Evolutionary conservation across 2,888 invertebrate genomes (phyloP), one percentile per base, ranked within the genome.

Genomic region (Cyaniris semiargus): DNA sequence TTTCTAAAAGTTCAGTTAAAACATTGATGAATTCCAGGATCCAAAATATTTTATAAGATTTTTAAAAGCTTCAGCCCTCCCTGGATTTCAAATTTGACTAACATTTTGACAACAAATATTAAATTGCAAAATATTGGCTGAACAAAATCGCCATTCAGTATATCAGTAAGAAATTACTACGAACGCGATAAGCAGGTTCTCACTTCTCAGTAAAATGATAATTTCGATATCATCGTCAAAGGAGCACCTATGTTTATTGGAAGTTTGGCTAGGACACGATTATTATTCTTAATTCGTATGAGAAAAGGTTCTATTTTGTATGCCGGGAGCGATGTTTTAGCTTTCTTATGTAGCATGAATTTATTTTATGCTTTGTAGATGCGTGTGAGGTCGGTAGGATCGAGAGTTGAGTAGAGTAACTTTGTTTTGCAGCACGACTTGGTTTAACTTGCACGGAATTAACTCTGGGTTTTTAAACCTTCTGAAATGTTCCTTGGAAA

Each of bases 291-390:
- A 21, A 18, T 23, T 74, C 66, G 27, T 31, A 27, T 27, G 27
- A 15, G 23, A 48, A 74, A 74, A 74, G 74, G 74, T 53, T 74
- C 74, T 74, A 27, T 74, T 48, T 53, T 74, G 74, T 74, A 74
- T 53, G 21, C 44, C 48, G 27, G 74, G 53, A 66, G 66, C 48
- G 8, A 74, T 53, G 38, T 74, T 53, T 53, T 53, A 38, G 74
- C 74, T 74, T 74, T 23, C 7, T 72, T 72, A n/a, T 53, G 53
- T 53, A 23, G 74, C 74, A 74, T 74, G 74, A 74, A 53, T 23
- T 74, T 44, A 74, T 74, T 74, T 74, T 74, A 53, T 53, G 74
- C 74, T 71, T 74, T 74, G 53, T 74, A 74, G 74, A 72, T 72
- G 74, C 74, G 48, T 72, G 21, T 53, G 38, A 71, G 38, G 70